Base-by-base conservation (phyloP, 2,888 invertebrate species). In the Rhyacophila evoluta region DNA sequence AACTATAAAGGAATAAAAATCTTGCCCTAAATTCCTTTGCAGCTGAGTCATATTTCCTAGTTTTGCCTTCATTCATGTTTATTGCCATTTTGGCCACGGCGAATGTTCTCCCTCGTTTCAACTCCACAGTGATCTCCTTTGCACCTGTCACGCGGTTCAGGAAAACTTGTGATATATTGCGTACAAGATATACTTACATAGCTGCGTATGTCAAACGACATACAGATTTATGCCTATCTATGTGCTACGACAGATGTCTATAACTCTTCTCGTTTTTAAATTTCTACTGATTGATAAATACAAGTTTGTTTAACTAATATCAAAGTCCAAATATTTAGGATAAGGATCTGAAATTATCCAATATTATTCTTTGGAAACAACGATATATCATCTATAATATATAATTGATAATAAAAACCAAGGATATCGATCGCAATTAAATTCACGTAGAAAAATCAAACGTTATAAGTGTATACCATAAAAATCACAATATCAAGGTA, bases 61-160 rank as follows among this genome's bases (percentile, higher is more conserved):
- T 55, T 55, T 55, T 39, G 15, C 55, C 55, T 55, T 55, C 55
- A 55, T 55, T 55, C 55, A 55, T 55, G 55, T 55, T 55, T 55
- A 55, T 55, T 55, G 55, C 55, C 55, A 55, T 55, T 55, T 55
- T 55, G 25, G 55, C 55, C 19, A 55, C 19, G 19, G 19, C 15
- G 19, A 55, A 8, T 10, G 55, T 2, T 55, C 55, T 55, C 55
- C 55, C 55, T 19, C 55, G 55, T 2, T 55, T 55, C 55, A 15
- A 55, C 55, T 55, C 8, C 10, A n/a, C 55, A 1, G 55, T 55
- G 55, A 55, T 25, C 55, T 55, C 55, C 19, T 55, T 55, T 19
- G 55, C 55, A 55, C 55, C 55, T 55, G 55, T 55, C 55, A 55
- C 19, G 55, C 55, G 55, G 25, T 55, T 55, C 55, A 25, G 25